These are phyloP conservation scores for Shinisaurus crocodilurus DNA, from an alignment of 2,113 vertebrate species.

Conservation along the genomic window DNA sequence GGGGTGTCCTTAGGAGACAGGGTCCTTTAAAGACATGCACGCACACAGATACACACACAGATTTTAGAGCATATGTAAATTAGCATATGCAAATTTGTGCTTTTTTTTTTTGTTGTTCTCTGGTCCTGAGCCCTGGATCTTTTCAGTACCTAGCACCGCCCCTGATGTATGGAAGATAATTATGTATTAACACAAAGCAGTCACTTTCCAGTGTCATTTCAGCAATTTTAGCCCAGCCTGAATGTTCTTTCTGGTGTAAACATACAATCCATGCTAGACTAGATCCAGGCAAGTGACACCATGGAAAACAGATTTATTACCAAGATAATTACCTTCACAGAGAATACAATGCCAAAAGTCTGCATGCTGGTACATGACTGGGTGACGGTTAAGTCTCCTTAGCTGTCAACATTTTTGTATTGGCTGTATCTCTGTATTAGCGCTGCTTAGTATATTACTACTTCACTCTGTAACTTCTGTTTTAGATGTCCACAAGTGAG, in stretches of 20 bases:
- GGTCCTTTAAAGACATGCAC: no score
- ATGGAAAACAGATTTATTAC: constrained; percentile 10
- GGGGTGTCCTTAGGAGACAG: no score
- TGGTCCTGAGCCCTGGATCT: no score
- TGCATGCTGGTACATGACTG: neutral
- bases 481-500: neutral
- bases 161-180: no score
- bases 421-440: neutral
- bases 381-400: neutral
- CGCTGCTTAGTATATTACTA: neutral
- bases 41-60: no score
- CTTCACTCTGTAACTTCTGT: neutral
- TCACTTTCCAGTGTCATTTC: neutral
- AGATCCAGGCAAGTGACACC: constrained; percentile 3
- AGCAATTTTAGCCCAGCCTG: constrained; percentile 16
- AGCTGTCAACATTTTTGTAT: constrained; percentile 11
- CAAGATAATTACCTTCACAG: neutral
- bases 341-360: constrained; percentile 5
- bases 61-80: no score
- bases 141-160: no score
- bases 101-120: no score
- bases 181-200: neutral
- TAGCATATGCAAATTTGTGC: no score
- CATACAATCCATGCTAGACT: neutral
- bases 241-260: constrained; percentile 18